Evolutionary conservation across 2,113 vertebrate genomes (phyloP), one percentile per base, ranked within the genome.

Genomic region (Corythaixoides concolor): DNA sequence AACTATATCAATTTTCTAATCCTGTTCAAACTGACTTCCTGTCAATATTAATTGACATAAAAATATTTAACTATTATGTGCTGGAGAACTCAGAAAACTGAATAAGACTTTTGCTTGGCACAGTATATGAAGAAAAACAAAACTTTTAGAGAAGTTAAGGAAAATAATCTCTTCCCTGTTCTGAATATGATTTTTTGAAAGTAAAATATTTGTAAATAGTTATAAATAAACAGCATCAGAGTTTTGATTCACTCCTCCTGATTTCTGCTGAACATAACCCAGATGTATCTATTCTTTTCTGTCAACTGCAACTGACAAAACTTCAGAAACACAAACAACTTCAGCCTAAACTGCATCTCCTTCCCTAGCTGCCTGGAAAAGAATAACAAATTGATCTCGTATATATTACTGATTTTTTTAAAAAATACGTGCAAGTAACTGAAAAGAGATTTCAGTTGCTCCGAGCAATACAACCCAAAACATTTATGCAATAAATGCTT

Each of bases 1-100:
- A 97, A 90, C 80, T 89, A 85, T 88, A 95, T 89, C 96, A 64
- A 97, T 96, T 97, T 97, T 94, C 95, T 94, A 96, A 60, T n/a
- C 80, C 60, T 75, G 60, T 45, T 93, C 95, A 95, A 94, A 96
- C 92, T 55, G 80, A 88, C 90, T 94, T 97, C 96, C 96, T 93
- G 94, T 86, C 89, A 93, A 95, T 92, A 93, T 81, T 90, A 97
- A 96, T 81, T 95, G 90, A 94, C 95, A 95, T 37, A 41, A 91
- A 95, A 80, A 85, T 78, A 85, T 93, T 63, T 88, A 91, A 90
- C 74, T 93, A 58, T 79, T 86, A 89, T 78, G 60, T 68, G 39
- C 76, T 53, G 33, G 13, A 95, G 35, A 93, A 86, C 50, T 68
- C 92, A 86, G 73, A 89, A 97, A 87, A 94, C 32, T 53, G 59